Conservation (phyloP, 2,113 vertebrate species). For the Polypterus senegalus region DNA sequence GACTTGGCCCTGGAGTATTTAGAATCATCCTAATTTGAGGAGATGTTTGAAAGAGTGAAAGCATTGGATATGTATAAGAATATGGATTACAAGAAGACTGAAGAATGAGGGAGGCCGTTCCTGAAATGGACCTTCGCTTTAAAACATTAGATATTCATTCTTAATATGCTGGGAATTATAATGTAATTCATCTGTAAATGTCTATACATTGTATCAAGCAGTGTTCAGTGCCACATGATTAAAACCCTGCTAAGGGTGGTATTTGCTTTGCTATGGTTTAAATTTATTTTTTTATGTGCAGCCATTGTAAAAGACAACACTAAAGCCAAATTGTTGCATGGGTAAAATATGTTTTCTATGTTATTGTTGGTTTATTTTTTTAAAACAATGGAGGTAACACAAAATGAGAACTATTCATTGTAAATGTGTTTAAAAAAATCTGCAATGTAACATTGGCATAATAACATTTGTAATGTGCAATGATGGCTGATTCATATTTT, state of each 20-base stretch:
- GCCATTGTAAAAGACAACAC: constrained; percentile 38
- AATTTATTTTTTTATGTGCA: constrained; percentile 45
- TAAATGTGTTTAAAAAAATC: constrained; percentile 38
- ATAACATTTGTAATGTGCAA: constrained; percentile 78
- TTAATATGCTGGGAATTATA: constrained; percentile 14
- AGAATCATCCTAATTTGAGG: constrained; percentile 70
- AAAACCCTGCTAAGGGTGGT: constrained; percentile 31
- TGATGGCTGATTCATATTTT: constrained; percentile 71
- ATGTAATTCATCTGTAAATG: constrained; percentile 19
- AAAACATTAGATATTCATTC: constrained; percentile 7
- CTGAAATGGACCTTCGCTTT: neutral
- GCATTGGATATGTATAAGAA: no score
- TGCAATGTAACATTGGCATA: constrained; percentile 59
- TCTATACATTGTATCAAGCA: constrained; percentile 17
- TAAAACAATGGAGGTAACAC: constrained; percentile 31
- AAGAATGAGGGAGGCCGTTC: neutral
- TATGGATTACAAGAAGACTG: no score
- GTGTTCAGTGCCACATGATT: constrained; percentile 52
- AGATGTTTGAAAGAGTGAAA: constrained; percentile 19
- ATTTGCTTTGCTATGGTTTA: constrained; percentile 25
- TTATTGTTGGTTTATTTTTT: constrained; percentile 19
- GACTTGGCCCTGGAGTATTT: constrained; percentile 90
- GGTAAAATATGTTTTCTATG: constrained; percentile 41
- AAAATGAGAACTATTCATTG: constrained; percentile 44
- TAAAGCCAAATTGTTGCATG: constrained; percentile 60